Base-by-base conservation (phyloP, 2,113 vertebrate genomes). In the Dissostichus mawsoni region DNA sequence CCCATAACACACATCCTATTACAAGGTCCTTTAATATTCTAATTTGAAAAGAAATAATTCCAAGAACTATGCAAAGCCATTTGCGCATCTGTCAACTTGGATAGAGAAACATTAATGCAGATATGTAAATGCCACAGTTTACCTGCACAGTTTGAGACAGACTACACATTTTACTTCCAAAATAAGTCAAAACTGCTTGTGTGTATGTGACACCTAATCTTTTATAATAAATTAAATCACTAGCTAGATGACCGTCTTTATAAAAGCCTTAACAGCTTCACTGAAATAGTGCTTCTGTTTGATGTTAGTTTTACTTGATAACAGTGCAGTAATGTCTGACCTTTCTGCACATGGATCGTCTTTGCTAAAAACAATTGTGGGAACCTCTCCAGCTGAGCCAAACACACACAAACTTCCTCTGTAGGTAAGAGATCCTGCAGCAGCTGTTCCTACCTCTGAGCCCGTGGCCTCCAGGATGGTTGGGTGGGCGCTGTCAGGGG, bases 381-480 rank as follows among this genome's bases (percentile, higher is more conserved):
- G 23, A 69, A 70, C 67, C 18, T 0, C 12, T 74, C 33, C 53
- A 62, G 53, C 55, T 78, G 45, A 63, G 47, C 18, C 12, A 58
- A 63, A 20, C 41, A 25, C 20, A 48, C 12, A 68, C 47, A 52
- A 68, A 65, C 58, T 70, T 23, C 17, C 33, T 68, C 36, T 55
- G 45, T 18, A 53, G n/a, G 53, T 55, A 23, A 50, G 64, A 23
- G 36, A 50, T 62, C 67, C 45, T 44, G 33, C 70, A 36, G 47
- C 56, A 56, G n/a, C 55, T n/a, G 53, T 14, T 56, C 48, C 59
- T 94, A 99, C 98, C 97, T 99, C 98, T 77, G 97, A 98, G 95
- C 98, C 97, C 8, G 98, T 99, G 83, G 98, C 98, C 94, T 99
- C 98, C 92, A 97, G 95, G 95, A 99, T 97, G 94, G 97, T 97